Percentiles rank a stretch among this genome's conserved stretches.
These are phyloP conservation scores for Drosophila sechellia DNA, from an alignment of 1,140 invertebrate species.

Conservation along the genomic window DNA sequence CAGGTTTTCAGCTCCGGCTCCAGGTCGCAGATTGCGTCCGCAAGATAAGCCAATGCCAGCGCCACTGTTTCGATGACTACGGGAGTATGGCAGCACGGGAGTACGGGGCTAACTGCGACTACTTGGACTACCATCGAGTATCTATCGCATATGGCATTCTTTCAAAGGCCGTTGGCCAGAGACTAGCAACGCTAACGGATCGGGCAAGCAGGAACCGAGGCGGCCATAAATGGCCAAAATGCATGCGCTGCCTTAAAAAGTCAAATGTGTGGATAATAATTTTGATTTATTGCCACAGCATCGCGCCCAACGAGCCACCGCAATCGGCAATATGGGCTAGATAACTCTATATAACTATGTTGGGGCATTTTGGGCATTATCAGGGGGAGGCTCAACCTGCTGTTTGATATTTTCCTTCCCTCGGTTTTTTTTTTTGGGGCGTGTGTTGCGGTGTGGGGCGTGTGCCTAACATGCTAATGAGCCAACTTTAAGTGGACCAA, in stretches of 20 bases:
- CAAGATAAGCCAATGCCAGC: conserved; percentile 69
- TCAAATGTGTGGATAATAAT: conserved; percentile 80
- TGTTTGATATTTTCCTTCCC: background rate
- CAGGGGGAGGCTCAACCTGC: conserved; percentile 52
- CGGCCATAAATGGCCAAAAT: conserved; percentile 70
- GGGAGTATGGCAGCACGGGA: background rate
- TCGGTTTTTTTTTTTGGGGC: conserved; percentile 39
- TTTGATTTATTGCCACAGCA: conserved; percentile 75
- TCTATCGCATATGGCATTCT: conserved; percentile 53
- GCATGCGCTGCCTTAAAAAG: conserved; percentile 75
- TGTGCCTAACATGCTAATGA: conserved; percentile 79
- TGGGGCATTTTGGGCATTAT: conserved; percentile 50
- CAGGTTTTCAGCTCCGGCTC: conserved; percentile 43
- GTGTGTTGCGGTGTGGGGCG: conserved; percentile 68
- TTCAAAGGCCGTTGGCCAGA: conserved; percentile 67
- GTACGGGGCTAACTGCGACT: conserved; percentile 20
- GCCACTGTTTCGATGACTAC: conserved; percentile 64
- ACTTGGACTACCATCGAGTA: conserved; percentile 4
- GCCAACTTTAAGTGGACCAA: conserved; percentile 73
- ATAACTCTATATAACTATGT: conserved; percentile 57
- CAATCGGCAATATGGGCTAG: conserved; percentile 64
- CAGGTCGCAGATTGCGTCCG: conserved; percentile 70
- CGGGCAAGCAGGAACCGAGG: conserved; percentile 58
- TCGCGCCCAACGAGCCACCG: conserved; percentile 32
- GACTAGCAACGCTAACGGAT: conserved; percentile 50